These are phyloP conservation scores for Eulemur coronatus DNA, from an alignment of 2,797 vertebrate species.

Conservation along the genomic window DNA sequence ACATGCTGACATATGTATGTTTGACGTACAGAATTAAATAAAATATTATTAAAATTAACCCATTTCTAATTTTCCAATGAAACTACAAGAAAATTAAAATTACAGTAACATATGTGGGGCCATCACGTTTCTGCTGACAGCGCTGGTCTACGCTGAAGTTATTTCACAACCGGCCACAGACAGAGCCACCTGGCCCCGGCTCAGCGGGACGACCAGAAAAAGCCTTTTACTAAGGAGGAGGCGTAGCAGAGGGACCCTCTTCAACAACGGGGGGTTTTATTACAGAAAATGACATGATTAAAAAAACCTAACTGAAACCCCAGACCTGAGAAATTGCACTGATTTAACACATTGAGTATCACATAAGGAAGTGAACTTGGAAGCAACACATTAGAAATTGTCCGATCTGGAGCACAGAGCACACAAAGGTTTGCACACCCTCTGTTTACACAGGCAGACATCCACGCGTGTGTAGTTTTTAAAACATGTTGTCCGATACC, in stretches of 20 bases:
- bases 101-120: no score
- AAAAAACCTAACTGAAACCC: not conserved
- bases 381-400: not conserved
- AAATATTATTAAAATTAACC: not conserved
- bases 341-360: not conserved
- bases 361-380: not conserved
- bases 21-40: no score
- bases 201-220: not conserved
- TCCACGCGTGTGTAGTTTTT: no score
- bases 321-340: not conserved
- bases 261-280: not conserved
- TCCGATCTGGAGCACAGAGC: not conserved
- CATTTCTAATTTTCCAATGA: not conserved
- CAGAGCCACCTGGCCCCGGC: not conserved
- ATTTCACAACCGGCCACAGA: not conserved
- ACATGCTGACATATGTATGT: no score
- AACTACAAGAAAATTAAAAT: not conserved
- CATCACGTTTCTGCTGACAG: not conserved
- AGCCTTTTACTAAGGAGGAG: not conserved
- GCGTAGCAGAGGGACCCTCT: not conserved
- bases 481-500: not conserved
- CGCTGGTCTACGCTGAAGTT: not conserved
- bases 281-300: not conserved
- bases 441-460: accelerated
- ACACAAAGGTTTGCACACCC: not conserved